A percentile compares a stretch with the other conserved stretches of the same genome.
Evolutionary conservation across 92 coral and sea anemone species (phyloP).

Genomic region (Micromussa lordhowensis): DNA sequence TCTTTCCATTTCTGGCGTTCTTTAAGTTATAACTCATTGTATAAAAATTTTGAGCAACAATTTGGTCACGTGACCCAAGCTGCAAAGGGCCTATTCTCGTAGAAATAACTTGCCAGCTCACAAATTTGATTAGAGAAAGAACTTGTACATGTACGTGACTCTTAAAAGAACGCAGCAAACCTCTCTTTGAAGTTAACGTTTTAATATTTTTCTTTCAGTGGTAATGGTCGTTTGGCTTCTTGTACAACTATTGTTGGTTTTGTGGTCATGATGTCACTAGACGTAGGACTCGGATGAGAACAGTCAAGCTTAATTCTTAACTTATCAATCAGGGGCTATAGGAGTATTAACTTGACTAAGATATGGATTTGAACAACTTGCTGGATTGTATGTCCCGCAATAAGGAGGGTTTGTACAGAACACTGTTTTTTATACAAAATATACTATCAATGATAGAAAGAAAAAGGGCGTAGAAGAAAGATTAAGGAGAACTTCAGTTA

Average conservation of each 20-base stretch:
- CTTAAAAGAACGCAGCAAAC: no score
- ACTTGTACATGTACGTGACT: no score
- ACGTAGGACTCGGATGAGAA: conserved; percentile 91
- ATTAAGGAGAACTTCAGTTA: background rate
- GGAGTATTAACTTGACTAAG: background rate
- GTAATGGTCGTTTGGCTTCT: conserved; percentile 95
- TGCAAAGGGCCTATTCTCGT: no score
- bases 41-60: no score
- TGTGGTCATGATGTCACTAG: conserved; percentile 96
- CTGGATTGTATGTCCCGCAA: no score
- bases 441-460: background rate
- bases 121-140: no score
- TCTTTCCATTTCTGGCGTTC: no score
- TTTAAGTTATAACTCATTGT: no score
- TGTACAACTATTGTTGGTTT: conserved; percentile 94
- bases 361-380: background rate
- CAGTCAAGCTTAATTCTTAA: background rate
- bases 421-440: background rate
- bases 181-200: background rate
- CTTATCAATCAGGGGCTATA: background rate
- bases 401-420: background rate
- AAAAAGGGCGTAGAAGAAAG: background rate
- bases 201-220: conserved; percentile 70
- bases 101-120: no score
- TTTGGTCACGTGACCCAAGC: no score